Conservation (phyloP, 1,140 invertebrate genomes). For the Adelges cooleyi region DNA sequence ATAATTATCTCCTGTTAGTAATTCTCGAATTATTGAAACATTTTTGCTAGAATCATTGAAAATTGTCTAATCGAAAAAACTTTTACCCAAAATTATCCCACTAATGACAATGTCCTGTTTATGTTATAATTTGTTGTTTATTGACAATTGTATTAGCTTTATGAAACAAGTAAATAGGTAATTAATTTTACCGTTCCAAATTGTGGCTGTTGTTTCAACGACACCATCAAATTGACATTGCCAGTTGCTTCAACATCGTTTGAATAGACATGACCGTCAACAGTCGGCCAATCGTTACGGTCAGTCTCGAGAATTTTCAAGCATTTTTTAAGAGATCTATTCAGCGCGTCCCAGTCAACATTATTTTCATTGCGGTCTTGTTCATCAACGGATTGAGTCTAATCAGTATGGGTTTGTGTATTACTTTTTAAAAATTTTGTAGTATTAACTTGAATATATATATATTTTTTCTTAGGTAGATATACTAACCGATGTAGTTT, state of each 20-base stretch:
- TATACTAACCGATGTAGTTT: not conserved
- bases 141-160: no score
- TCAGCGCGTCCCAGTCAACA: not conserved
- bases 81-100: no score
- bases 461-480: no score
- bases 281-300: not conserved
- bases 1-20: no score
- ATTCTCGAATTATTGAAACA: no score
- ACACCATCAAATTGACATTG: not conserved
- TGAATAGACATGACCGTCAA: not conserved
- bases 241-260: not conserved
- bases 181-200: not conserved
- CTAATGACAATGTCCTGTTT: no score
- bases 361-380: not conserved
- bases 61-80: no score
- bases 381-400: not conserved
- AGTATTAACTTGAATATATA: not conserved
- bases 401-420: not conserved
- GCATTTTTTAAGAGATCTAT: not conserved
- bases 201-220: not conserved
- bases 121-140: no score
- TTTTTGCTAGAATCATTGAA: no score
- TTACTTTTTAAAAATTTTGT: not conserved
- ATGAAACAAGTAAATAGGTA: no score
- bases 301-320: not conserved